Conservation (phyloP, 2,113 vertebrate species). For the Natator depressus region DNA sequence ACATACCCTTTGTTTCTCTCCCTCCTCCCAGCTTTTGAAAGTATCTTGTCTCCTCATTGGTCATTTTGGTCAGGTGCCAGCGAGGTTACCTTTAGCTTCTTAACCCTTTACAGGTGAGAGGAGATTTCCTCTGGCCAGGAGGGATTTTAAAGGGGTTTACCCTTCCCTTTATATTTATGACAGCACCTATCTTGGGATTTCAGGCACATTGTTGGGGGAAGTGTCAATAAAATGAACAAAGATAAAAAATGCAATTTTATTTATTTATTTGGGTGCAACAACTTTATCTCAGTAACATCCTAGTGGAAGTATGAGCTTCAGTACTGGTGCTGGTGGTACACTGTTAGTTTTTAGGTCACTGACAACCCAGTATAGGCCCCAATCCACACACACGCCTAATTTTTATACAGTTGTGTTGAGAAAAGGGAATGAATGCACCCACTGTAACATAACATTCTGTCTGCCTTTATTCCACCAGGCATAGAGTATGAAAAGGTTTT, state of each 20-base stretch:
- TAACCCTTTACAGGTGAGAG: no score
- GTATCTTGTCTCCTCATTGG: no score
- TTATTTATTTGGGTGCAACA: not conserved
- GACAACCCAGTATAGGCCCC: not conserved
- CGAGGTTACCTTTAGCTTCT: no score
- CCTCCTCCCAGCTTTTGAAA: no score
- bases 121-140: no score
- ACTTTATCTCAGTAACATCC: not conserved
- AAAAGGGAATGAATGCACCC: not conserved
- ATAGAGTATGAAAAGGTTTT: not conserved
- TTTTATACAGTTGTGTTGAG: not conserved
- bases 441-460: not conserved
- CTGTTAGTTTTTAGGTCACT: not conserved
- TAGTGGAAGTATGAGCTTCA: not conserved
- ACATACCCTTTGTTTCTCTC: no score
- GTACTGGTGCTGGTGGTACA: not conserved
- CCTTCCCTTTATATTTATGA: no score
- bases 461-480: not conserved
- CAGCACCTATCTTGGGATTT: not conserved
- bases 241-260: not conserved
- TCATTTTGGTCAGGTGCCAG: no score
- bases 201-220: not conserved
- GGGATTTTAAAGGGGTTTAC: no score
- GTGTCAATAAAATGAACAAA: not conserved
- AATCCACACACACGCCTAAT: not conserved